Conservation (phyloP, 2,797 vertebrate genomes). For the Trachurus trachurus region DNA sequence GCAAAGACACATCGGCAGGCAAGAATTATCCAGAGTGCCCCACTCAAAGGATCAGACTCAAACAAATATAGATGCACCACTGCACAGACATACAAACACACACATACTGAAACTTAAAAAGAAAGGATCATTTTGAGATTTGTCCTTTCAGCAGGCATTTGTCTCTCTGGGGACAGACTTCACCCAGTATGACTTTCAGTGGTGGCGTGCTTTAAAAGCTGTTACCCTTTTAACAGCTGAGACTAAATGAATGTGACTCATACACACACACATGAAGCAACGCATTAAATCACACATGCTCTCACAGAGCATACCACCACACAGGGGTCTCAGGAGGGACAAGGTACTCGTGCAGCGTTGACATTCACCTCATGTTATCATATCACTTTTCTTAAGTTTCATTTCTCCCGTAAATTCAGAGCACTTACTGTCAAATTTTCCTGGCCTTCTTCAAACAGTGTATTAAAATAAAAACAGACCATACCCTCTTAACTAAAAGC, state of each 20-base stretch:
- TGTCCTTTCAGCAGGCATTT: conserved; percentile 41
- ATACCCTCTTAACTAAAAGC: not conserved
- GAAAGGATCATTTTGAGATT: conserved; percentile 39
- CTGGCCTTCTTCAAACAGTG: not conserved
- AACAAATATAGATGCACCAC: conserved; percentile 45
- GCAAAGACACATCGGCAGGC: conserved; percentile 51
- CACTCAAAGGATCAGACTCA: conserved; percentile 61
- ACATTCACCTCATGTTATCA: conserved; percentile 13
- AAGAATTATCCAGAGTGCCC: conserved; percentile 59
- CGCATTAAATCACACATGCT: conserved; percentile 7
- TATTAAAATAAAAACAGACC: conserved; percentile 3
- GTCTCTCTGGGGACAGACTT: conserved; percentile 50
- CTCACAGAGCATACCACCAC: conserved; percentile 1
- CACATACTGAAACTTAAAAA: conserved; percentile 17
- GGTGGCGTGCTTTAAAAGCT: conserved; percentile 41
- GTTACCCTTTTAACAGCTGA: conserved; percentile 56
- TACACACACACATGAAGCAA: not conserved
- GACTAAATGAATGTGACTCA: conserved; percentile 47
- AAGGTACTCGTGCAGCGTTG: not conserved
- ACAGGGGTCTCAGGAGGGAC: conserved; percentile 14
- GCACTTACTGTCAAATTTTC: conserved; percentile 7
- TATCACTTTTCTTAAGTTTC: not conserved
- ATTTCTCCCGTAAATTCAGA: conserved; percentile 6
- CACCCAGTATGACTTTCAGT: conserved; percentile 48
- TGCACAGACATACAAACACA: conserved; percentile 37